Evolutionary conservation across 2,797 vertebrate species (phyloP).

Genomic region (Myoxocephalus aenaeus): DNA sequence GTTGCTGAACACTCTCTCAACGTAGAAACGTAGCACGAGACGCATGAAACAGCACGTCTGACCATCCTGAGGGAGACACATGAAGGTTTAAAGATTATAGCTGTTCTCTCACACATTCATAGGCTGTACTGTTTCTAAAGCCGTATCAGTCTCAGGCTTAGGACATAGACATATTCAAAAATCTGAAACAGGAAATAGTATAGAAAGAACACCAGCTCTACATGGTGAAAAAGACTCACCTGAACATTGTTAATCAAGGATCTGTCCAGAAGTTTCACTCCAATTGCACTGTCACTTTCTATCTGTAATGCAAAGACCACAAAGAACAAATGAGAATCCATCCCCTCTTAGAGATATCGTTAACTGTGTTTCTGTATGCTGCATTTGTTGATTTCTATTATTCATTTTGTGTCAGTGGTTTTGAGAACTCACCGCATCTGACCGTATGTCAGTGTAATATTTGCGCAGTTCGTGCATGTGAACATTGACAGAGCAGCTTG

Average conservation of each 20-base stretch:
- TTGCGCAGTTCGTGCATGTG: constrained; percentile 81
- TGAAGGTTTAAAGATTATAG: constrained; percentile 5
- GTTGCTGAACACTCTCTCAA: constrained; percentile 84
- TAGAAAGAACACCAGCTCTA: background rate
- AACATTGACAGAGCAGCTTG: constrained; percentile 76
- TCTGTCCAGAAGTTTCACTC: constrained; percentile 75
- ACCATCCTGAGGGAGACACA: constrained; percentile 65
- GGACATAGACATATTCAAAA: background rate
- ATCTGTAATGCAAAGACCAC: constrained; percentile 61
- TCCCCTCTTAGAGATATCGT: background rate
- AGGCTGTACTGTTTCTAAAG: background rate
- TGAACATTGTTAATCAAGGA: constrained; percentile 69
- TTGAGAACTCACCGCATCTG: constrained; percentile 72
- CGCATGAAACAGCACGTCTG: constrained; percentile 85
- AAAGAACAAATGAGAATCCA: background rate
- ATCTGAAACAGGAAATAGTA: background rate
- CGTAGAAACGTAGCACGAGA: constrained; percentile 83
- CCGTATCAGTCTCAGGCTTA: background rate
- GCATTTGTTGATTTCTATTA: background rate
- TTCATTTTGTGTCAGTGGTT: background rate
- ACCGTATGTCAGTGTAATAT: constrained; percentile 75
- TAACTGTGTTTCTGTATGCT: background rate
- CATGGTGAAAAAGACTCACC: constrained; percentile 66
- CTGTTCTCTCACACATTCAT: background rate
- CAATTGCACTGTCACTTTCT: constrained; percentile 70